A percentile compares a stretch with the other conserved stretches of the same genome.
Evolutionary conservation across 2,888 invertebrate species (phyloP).

Genomic region (Aleiodes testaceus): DNA sequence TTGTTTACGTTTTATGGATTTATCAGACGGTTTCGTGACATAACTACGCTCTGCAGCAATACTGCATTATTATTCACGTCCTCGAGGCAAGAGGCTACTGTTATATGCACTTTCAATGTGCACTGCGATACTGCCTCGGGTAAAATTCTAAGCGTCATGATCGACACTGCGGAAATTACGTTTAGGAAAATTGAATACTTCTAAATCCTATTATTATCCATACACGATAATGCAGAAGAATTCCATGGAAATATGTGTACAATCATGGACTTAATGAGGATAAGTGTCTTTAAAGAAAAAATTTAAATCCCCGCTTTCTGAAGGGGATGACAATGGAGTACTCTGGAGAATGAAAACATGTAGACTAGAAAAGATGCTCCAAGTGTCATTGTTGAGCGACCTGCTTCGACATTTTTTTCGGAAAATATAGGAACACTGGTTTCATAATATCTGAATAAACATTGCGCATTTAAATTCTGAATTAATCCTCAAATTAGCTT

Average conservation of each 20-base stretch:
- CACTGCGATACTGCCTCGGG: constrained; percentile 7
- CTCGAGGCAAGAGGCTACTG: constrained; percentile 48
- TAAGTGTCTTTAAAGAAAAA: background rate
- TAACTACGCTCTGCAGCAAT: constrained; percentile 57
- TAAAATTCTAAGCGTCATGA: constrained; percentile 31
- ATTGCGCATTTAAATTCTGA: background rate
- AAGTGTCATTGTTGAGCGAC: constrained; percentile 46
- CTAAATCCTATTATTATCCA: constrained; percentile 7
- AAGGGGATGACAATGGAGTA: constrained; percentile 2
- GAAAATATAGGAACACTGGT: background rate
- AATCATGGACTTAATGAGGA: no score
- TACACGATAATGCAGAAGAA: background rate
- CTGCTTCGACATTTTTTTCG: constrained; percentile 33
- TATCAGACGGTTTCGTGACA: constrained; percentile 57
- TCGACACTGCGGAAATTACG: constrained; percentile 42
- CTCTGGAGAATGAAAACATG: constrained; percentile 13
- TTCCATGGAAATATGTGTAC: no score
- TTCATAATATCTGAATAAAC: no score
- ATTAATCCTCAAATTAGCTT: background rate
- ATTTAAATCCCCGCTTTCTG: background rate
- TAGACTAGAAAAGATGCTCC: constrained; percentile 34
- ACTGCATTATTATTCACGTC: constrained; percentile 51
- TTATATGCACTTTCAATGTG: constrained; percentile 16
- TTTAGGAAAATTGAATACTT: constrained; percentile 21
- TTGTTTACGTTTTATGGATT: constrained; percentile 59